Evolutionary conservation across 2,888 invertebrate species (phyloP), one percentile per base, ranked within the genome.

Genomic region (Platycheirus albimanus): DNA sequence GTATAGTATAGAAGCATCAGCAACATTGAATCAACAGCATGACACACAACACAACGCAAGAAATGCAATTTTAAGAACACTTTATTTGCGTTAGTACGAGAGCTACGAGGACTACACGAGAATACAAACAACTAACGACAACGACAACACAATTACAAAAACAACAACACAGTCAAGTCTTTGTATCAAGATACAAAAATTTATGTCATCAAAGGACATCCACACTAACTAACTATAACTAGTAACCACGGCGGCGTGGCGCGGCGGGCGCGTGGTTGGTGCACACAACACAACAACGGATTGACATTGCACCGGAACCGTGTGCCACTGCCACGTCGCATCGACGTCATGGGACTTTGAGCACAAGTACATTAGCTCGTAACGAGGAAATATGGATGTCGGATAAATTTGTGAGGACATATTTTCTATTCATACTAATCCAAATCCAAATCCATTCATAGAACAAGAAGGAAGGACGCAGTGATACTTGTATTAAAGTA

Each of bases 371-470:
- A 83, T 83, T 83, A 83, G 83, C 78, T 77, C 83, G 69, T 78
- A 83, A 83, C 74, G 78, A 83, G 64, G 56, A 83, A 83, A 83
- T 83, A 78, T 83, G 72, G 83, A 83, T 78, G 72, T 43, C 64
- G 72, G 69, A 83, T 83, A 83, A 78, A 83, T 83, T 69, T 56
- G 47, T 52, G 54, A 69, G 83, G 72, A 78, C 77, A 83, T 61
- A 77, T 71, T 77, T 70, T 61, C 43, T 61, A 30, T 61, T 61
- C 17, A 28, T 61, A 17, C 61, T 58, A 41, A 80, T 70, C 75
- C 70, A 81, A 11, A 28, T 61, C 30, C 61, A 41, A 41, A 80
- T 70, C 75, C 70, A 81, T 81, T 67, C 70, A 76, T 52, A 66
- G 58, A 56, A 54, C 33, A 61, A 30, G 15, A 43, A 13, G 43